Conservation (phyloP, 2,113 vertebrate species). For the Rhinogobius similis region DNA sequence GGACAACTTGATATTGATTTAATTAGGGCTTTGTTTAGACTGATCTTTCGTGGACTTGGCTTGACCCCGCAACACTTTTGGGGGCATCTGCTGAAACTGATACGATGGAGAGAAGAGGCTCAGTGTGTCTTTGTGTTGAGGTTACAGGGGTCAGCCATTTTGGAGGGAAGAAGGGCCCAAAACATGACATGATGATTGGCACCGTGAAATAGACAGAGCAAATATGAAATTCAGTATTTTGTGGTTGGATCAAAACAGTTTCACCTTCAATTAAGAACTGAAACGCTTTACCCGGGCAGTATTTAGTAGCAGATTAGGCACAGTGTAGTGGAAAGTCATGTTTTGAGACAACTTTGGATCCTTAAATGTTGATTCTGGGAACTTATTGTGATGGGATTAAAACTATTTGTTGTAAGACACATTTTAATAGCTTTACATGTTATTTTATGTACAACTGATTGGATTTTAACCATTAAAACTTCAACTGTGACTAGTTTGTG, state of each 20-base stretch:
- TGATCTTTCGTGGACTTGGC: not conserved
- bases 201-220: not conserved
- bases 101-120: not conserved
- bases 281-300: constrained; percentile 1
- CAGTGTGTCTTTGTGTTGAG: not conserved
- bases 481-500: not conserved
- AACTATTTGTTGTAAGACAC: not conserved
- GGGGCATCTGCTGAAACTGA: not conserved
- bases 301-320: not conserved
- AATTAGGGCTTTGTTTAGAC: not conserved
- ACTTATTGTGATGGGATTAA: not conserved
- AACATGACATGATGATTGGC: not conserved
- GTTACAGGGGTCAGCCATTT: constrained; percentile 4
- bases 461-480: not conserved
- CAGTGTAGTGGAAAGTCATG: not conserved
- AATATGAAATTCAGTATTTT: not conserved
- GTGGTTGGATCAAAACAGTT: not conserved
- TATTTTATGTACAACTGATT: not conserved
- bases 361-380: not conserved
- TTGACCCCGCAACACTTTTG: not conserved
- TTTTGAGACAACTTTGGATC: not conserved
- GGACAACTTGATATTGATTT: not conserved
- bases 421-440: not conserved
- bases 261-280: not conserved
- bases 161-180: not conserved